phyloP scores from a whole-genome alignment of 2,797 vertebrate genomes.

The Urophycis tenuis region DNA sequence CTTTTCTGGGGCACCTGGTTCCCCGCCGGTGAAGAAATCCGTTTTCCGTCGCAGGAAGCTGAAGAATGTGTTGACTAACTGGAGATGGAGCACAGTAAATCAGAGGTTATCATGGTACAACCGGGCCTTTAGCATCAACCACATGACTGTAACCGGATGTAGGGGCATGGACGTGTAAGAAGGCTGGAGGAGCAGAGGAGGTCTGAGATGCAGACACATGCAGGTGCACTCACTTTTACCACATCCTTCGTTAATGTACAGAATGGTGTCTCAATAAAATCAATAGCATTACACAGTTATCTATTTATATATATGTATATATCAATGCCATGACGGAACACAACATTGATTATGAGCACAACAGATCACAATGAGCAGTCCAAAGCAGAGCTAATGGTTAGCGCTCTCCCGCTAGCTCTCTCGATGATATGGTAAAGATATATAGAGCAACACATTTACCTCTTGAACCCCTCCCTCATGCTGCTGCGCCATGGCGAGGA shows the following conservation, averaged over 20 bases:
- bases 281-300: neutral
- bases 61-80: constrained; percentile 97
- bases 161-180: neutral
- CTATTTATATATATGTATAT: neutral
- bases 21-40: constrained; percentile 90
- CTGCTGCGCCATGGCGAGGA: constrained; percentile 95
- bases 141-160: neutral
- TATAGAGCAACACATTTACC: constrained; percentile 64
- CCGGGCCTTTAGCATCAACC: neutral
- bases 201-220: neutral
- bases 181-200: neutral
- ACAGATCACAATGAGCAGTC: too few species aligned
- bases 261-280: neutral
- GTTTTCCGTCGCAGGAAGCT: constrained; percentile 96
- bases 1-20: constrained; percentile 84
- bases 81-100: constrained; percentile 32
- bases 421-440: constrained; percentile 21
- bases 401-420: constrained; percentile 12
- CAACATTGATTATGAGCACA: too few species aligned
- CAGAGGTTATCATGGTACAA: neutral
- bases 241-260: neutral
- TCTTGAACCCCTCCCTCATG: constrained; percentile 94
- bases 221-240: neutral
- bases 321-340: too few species aligned
- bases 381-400: too few species aligned